Evolutionary conservation across 2,888 invertebrate genomes (phyloP), one percentile per base, ranked within the genome.

Genomic region (Lasioglossum oenotherae): DNA sequence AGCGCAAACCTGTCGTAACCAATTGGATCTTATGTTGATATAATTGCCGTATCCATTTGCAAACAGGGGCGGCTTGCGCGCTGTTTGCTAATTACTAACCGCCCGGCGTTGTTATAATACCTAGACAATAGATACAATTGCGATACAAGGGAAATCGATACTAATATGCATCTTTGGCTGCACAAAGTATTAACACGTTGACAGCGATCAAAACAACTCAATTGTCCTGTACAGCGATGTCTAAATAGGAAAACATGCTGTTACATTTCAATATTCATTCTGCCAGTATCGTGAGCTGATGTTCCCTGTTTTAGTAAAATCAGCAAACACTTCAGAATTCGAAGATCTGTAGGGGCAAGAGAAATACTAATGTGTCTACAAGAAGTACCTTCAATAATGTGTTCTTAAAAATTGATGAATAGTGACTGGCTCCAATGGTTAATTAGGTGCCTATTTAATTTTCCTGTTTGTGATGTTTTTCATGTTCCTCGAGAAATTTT

Each of bases 51-150:
- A 84, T 83, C 78, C 81, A 72, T 81, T 80, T 67, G 57, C 69
- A 87, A 84, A 89, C 81, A 77, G n/a, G 67, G 46, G 31, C 27
- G 35, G 64, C 71, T 49, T 35, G 38, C 71, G 71, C 75, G 46
- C 77, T 87, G 69, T 89, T 89, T 87, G 84, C 85, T 82, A 89
- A 89, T 89, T 87, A 89, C 85, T 38, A 85, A 49, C 75, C 78
- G 53, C 73, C 38, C 35, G 44, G 74, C 78, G 6, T 80, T 31
- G 81, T 82, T 85, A 82, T 82, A 89, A 85, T 89, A 86, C 84
- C 80, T 81, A 85, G 81, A 76, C 81, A 82, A 80, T 82, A 80
- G 80, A 85, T 80, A 77, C 77, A 82, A 87, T 75, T 80, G 75
- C 80, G 74, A 82, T 73, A 82, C 80, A 69, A 46, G 57, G 49